Conservation (phyloP, 1,140 invertebrate genomes). For the Cydia pomonella region DNA sequence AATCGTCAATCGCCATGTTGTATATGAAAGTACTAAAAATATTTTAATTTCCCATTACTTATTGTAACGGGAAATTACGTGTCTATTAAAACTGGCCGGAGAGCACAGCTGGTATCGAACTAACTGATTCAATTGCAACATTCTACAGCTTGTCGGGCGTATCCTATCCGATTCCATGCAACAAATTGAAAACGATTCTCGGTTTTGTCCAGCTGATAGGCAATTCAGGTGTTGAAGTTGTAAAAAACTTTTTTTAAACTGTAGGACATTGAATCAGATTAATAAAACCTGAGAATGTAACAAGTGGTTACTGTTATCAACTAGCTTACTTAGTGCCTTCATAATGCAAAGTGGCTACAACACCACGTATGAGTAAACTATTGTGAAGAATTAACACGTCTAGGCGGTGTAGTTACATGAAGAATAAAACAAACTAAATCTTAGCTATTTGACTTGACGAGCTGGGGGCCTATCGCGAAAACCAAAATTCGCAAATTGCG, state of each 20-base stretch:
- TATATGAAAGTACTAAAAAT: too few relatives aligned
- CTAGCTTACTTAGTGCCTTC: neutral
- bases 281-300: neutral
- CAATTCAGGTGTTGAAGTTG: constrained; percentile 17
- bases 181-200: constrained; percentile 29
- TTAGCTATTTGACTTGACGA: too few relatives aligned
- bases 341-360: neutral
- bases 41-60: too few relatives aligned
- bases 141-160: constrained; percentile 14
- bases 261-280: neutral
- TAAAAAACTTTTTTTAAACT: neutral
- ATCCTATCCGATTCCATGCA: constrained; percentile 15
- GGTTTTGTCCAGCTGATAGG: constrained; percentile 24
- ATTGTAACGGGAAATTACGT: too few relatives aligned
- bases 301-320: neutral
- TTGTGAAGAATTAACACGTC: neutral
- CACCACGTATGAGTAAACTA: neutral
- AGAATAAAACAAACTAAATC: too few relatives aligned
- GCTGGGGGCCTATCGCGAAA: too few relatives aligned
- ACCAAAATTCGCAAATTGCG: too few relatives aligned
- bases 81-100: neutral
- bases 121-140: constrained; percentile 26
- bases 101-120: constrained; percentile 11
- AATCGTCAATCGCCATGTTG: too few relatives aligned
- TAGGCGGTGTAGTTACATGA: too few relatives aligned